Conservation (phyloP, 2,888 invertebrate genomes). For the Xiphydria camelus region DNA sequence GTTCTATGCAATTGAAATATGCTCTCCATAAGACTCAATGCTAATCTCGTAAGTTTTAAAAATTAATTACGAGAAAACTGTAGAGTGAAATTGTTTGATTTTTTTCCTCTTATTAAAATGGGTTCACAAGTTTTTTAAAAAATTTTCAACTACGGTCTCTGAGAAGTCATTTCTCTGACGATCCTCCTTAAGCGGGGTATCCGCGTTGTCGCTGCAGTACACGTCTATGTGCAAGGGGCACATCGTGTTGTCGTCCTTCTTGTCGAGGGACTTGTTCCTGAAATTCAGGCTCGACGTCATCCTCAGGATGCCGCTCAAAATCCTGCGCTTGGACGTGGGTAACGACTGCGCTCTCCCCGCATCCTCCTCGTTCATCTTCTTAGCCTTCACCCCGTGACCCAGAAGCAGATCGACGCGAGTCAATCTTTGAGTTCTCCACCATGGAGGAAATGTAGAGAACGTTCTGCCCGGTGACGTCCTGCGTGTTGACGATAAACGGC, state of each 20-base stretch:
- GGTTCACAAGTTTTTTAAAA: too few relatives aligned
- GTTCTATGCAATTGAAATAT: too few relatives aligned
- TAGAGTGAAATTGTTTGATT: too few relatives aligned
- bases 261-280: constrained; percentile 60
- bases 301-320: constrained; percentile 86
- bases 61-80: too few relatives aligned
- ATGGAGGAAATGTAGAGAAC: constrained; percentile 88
- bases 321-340: constrained; percentile 64
- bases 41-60: too few relatives aligned
- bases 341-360: constrained; percentile 43
- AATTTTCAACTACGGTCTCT: too few relatives aligned
- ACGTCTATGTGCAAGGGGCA: constrained; percentile 76
- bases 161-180: too few relatives aligned
- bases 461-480: constrained; percentile 88
- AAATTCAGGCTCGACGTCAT: constrained; percentile 83
- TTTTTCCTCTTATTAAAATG: too few relatives aligned
- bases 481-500: constrained; percentile 91
- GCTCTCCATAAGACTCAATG: too few relatives aligned
- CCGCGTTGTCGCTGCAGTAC: constrained; percentile 74
- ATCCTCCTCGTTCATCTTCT: constrained; percentile 60
- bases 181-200: constrained; percentile 81
- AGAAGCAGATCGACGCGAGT: constrained; percentile 79
- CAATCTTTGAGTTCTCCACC: constrained; percentile 77
- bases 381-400: constrained; percentile 69
- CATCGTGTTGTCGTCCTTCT: constrained; percentile 61